Conservation (phyloP, 2,113 vertebrate genomes). For the Upupa epops region DNA sequence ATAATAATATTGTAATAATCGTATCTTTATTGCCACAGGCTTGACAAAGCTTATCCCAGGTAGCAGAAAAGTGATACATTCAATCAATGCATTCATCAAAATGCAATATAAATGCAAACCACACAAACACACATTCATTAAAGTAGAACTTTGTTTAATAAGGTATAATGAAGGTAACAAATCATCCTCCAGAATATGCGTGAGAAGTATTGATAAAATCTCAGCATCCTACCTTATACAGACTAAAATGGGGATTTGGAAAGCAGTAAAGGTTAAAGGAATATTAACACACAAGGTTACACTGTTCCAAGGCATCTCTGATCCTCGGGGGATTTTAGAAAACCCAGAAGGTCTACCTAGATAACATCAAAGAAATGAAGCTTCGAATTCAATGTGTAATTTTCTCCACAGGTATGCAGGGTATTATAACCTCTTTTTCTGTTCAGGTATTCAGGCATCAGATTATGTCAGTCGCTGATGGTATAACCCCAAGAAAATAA, state of each 20-base stretch:
- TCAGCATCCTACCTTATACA: not conserved
- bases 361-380: not conserved
- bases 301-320: not conserved
- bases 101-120: not conserved
- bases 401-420: slow-evolving; percentile 8
- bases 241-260: not conserved
- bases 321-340: slow-evolving; percentile 12
- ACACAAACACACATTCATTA: not conserved
- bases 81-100: not conserved
- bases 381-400: slow-evolving; percentile 17
- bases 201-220: not conserved
- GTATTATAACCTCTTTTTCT: slow-evolving; percentile 17
- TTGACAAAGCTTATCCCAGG: not conserved
- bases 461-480: slow-evolving; percentile 26
- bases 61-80: not conserved
- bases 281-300: slow-evolving; percentile 22
- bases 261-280: slow-evolving; percentile 23
- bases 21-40: not conserved
- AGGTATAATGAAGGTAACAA: not conserved
- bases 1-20: too few species aligned
- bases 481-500: slow-evolving; percentile 48
- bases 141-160: not conserved
- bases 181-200: not conserved
- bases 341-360: not conserved
- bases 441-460: not conserved